These are phyloP conservation scores for Smittia aterrima DNA, from an alignment of 2,888 invertebrate genomes.

Conservation along the genomic window DNA sequence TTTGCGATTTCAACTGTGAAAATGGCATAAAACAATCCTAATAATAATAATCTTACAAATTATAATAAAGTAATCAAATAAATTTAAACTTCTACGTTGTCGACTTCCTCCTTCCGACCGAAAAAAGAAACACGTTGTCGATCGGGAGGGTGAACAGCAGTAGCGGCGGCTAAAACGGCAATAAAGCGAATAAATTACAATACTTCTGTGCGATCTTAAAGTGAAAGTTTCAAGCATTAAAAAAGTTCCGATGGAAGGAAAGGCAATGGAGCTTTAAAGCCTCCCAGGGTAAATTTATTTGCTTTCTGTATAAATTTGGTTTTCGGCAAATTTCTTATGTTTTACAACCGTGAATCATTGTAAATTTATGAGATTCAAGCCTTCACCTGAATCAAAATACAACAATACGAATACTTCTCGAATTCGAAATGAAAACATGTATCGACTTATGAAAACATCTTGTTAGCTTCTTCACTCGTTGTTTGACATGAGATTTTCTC, in stretches of 20 bases:
- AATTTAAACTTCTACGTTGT: conserved; percentile 30
- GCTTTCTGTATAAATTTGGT: not conserved
- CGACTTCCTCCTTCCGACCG: not conserved
- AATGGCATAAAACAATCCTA: conserved; percentile 38
- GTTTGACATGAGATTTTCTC: too few relatives aligned
- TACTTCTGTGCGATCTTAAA: conserved; percentile 8
- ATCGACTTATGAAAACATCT: too few relatives aligned
- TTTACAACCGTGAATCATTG: not conserved
- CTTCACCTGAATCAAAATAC: too few relatives aligned
- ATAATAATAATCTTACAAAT: conserved; percentile 24
- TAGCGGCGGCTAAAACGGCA: not conserved
- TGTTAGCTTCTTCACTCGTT: too few relatives aligned
- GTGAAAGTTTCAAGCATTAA: not conserved
- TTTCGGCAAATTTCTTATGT: not conserved
- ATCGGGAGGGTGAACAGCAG: not conserved
- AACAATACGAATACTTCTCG: too few relatives aligned
- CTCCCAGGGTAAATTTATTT: not conserved
- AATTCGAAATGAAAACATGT: too few relatives aligned
- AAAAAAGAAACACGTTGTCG: not conserved
- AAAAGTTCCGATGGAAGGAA: not conserved
- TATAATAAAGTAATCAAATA: conserved; percentile 39
- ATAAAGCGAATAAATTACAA: conserved; percentile 36
- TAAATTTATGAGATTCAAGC: too few relatives aligned
- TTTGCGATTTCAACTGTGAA: conserved; percentile 31
- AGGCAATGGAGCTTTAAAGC: not conserved